A percentile compares a stretch with the other conserved stretches of the same genome.
phyloP scores from a whole-genome alignment of 2,888 invertebrate genomes.

The Calameuta filiformis region DNA sequence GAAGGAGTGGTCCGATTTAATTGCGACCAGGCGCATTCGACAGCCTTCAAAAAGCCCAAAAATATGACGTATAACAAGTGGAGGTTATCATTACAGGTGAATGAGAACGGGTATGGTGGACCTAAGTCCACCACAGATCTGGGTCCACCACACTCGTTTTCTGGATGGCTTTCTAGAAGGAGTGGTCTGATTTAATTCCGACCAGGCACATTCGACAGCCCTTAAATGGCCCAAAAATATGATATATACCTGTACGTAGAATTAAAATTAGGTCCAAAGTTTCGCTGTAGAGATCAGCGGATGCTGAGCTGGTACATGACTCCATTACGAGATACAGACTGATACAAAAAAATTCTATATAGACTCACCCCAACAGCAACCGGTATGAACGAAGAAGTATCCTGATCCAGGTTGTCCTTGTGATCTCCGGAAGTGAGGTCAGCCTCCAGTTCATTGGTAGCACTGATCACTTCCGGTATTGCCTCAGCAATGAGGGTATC shows the following conservation, averaged over 20 bases:
- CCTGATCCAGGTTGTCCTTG: background rate
- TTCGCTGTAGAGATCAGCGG: background rate
- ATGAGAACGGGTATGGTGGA: no score
- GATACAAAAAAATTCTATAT: background rate
- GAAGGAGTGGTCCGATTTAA: no score
- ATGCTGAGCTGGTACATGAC: background rate
- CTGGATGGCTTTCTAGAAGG: no score
- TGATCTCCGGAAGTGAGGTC: background rate
- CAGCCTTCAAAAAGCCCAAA: no score
- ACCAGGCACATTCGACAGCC: no score
- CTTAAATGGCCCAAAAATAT: no score
- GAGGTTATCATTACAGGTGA: no score
- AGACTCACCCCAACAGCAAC: background rate
- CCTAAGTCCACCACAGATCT: no score
- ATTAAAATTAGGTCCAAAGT: background rate
- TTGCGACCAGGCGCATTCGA: no score
- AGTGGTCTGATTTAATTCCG: no score
- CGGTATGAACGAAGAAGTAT: background rate
- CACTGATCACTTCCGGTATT: slow-evolving; percentile 28
- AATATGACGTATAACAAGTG: no score
- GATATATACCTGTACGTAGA: background rate
- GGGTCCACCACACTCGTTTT: no score
- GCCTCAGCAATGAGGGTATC: slow-evolving; percentile 56
- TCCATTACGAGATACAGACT: background rate
- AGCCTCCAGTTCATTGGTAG: background rate